phyloP scores from a whole-genome alignment of 2,888 invertebrate species.

The Leucophenga maculata region DNA sequence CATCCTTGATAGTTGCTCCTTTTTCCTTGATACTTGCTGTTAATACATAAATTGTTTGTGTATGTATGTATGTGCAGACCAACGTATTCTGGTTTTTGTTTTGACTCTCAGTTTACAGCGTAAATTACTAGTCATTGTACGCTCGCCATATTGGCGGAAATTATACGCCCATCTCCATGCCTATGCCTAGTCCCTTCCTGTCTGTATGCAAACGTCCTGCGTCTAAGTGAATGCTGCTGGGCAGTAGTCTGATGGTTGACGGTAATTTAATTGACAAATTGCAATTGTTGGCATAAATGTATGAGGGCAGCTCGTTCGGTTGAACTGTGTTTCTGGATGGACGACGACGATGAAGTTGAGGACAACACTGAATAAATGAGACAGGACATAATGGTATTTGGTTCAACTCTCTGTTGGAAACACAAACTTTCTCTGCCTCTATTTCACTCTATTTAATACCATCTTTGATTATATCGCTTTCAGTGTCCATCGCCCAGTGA shows the following conservation, averaged over 20 bases:
- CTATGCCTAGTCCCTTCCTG: too few relatives aligned
- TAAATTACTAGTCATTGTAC: too few relatives aligned
- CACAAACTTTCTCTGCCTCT: slow-evolving; percentile 11
- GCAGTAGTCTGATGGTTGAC: not conserved
- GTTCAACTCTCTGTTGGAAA: slow-evolving; percentile 1
- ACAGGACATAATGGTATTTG: slow-evolving; percentile 2
- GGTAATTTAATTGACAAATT: slow-evolving; percentile 18
- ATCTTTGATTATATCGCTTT: slow-evolving; percentile 45
- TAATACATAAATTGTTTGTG: too few relatives aligned
- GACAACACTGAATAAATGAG: not conserved
- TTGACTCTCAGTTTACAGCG: too few relatives aligned
- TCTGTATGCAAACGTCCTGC: too few relatives aligned
- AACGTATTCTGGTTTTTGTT: too few relatives aligned
- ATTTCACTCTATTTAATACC: slow-evolving; percentile 32
- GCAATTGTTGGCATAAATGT: slow-evolving; percentile 10
- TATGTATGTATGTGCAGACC: too few relatives aligned
- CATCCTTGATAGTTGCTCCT: too few relatives aligned
- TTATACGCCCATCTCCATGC: too few relatives aligned
- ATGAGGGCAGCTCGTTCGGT: not conserved
- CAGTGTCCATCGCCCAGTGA: slow-evolving; percentile 22
- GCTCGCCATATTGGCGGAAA: too few relatives aligned
- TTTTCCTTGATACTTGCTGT: too few relatives aligned
- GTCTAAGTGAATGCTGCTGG: not conserved
- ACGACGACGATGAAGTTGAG: too few relatives aligned
- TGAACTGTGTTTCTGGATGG: not conserved